phyloP scores from a whole-genome alignment of 2,888 invertebrate species.

The Seira musarum region DNA sequence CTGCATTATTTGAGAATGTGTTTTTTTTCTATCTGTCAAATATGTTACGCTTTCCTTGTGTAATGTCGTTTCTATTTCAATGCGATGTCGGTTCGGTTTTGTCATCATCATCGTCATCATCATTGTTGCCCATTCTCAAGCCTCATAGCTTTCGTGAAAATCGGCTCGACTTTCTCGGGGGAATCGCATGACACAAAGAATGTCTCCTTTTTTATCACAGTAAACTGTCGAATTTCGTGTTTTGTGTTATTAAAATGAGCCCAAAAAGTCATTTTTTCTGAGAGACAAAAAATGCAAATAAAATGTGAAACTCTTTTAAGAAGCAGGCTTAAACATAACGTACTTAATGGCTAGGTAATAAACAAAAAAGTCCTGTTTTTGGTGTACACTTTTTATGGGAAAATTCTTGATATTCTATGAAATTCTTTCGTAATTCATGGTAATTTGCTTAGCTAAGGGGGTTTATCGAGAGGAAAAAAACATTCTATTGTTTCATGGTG shows the following conservation, averaged over 20 bases:
- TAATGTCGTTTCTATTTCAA: not conserved
- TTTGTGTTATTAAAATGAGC: constrained; percentile 52
- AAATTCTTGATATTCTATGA: too few relatives aligned
- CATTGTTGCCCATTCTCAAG: constrained; percentile 56
- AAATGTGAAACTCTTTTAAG: constrained; percentile 62
- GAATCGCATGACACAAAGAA: constrained; percentile 69
- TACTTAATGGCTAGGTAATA: too few relatives aligned
- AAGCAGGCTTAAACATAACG: too few relatives aligned
- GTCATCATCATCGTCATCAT: constrained; percentile 20
- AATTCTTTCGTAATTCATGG: not conserved
- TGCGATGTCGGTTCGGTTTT: not conserved
- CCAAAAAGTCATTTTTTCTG: constrained; percentile 25
- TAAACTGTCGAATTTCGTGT: constrained; percentile 70
- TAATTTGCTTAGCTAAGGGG: not conserved
- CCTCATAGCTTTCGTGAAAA: constrained; percentile 60
- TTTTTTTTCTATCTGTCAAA: constrained; percentile 48
- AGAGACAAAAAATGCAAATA: constrained; percentile 47
- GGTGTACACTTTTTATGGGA: not conserved
- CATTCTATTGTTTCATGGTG: not conserved
- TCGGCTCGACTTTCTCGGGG: constrained; percentile 65
- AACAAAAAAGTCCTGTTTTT: constrained; percentile 46
- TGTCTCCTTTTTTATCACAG: constrained; percentile 70
- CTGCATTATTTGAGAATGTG: constrained; percentile 46
- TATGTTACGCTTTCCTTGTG: too few relatives aligned
- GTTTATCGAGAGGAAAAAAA: not conserved